A percentile compares a stretch with the other conserved stretches of the same genome.
Conservation (phyloP, 2,113 vertebrate genomes). For the Oncorhynchus clarkii region DNA sequence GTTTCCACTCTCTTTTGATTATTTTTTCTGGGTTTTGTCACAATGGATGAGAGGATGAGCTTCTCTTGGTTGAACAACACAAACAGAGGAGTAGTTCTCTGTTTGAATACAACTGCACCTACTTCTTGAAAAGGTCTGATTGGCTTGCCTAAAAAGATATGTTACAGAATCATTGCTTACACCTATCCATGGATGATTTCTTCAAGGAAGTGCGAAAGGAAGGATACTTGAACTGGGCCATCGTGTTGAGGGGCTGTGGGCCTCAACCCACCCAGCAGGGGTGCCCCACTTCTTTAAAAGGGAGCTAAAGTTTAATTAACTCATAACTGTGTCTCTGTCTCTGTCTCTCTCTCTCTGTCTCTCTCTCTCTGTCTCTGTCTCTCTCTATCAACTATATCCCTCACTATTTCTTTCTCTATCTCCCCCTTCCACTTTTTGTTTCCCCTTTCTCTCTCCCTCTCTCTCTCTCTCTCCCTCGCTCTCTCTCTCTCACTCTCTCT, state of each 20-base stretch:
- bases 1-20: background rate
- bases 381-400: background rate
- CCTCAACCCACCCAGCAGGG: constrained; percentile 23
- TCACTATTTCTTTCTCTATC: background rate
- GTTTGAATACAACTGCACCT: background rate
- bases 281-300: constrained; percentile 43
- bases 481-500: background rate
- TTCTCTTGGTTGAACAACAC: too few relatives aligned
- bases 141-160: too few relatives aligned
- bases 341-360: background rate
- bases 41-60: too few relatives aligned
- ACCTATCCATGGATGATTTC: background rate
- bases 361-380: background rate
- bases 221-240: too few relatives aligned
- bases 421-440: background rate
- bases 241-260: background rate
- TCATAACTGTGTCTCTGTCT: constrained; percentile 26
- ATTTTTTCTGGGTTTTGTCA: too few relatives aligned
- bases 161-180: too few relatives aligned
- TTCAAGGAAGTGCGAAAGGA: too few relatives aligned
- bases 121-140: too few relatives aligned
- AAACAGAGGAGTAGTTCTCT: background rate
- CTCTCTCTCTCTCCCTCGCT: background rate
- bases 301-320: constrained; percentile 52
- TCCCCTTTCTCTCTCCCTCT: background rate